Percentiles rank a stretch among this genome's conserved stretches.
Conservation (phyloP, 1,140 invertebrate genomes). For the Bombus waltoni region DNA sequence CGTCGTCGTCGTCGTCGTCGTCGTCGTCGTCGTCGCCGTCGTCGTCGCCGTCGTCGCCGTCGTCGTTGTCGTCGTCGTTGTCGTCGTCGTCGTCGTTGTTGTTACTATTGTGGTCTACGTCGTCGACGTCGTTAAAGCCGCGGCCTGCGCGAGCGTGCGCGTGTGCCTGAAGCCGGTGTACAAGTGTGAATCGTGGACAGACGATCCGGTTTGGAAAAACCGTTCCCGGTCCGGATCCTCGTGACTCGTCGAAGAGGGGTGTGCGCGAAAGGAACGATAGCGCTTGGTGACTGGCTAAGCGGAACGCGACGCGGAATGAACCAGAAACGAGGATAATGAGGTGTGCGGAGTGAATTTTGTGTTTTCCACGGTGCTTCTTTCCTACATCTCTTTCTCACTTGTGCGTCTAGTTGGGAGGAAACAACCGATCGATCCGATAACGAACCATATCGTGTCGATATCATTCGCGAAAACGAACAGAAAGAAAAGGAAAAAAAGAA, state of each 20-base stretch:
- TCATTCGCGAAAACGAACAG: neutral
- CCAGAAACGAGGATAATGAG: conserved; percentile 22
- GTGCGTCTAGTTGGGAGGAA: neutral
- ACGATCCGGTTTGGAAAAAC: conserved; percentile 53
- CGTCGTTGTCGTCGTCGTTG: neutral
- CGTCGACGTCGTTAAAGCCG: neutral
- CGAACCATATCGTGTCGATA: neutral
- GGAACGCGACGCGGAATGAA: conserved; percentile 6
- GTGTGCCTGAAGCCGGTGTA: conserved; percentile 53
- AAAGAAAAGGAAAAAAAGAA: neutral
- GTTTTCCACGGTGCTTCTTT: neutral
- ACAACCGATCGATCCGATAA: no score
- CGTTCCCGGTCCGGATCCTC: conserved; percentile 34
- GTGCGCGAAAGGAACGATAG: conserved; percentile 33
- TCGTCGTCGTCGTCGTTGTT: neutral
- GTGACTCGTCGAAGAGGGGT: conserved; percentile 50
- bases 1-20: neutral
- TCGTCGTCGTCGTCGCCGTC: neutral
- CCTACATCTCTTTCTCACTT: neutral
- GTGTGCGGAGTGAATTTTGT: conserved; percentile 47
- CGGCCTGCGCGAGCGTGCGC: conserved; percentile 31
- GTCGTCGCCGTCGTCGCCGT: neutral
- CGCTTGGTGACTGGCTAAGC: neutral
- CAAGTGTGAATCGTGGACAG: conserved; percentile 47
- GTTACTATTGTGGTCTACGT: neutral